Percentiles rank a stretch among this genome's conserved stretches.
Evolutionary conservation across 2,113 vertebrate genomes (phyloP).

Genomic region (Crotalus tigris): DNA sequence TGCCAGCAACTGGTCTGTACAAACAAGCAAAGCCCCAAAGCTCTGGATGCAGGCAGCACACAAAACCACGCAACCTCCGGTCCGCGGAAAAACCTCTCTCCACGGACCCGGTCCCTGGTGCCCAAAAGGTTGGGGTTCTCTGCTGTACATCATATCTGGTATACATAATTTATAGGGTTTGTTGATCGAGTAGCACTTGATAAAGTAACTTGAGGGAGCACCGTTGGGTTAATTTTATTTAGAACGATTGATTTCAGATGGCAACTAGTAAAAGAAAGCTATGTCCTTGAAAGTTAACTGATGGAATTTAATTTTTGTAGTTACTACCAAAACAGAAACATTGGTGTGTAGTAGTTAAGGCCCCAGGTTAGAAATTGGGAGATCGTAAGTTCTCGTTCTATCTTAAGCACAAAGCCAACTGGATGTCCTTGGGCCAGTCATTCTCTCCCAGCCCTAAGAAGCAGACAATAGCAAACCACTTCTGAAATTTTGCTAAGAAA

Average conservation of each 20-base stretch:
- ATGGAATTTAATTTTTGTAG: background rate
- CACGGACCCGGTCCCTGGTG: no score
- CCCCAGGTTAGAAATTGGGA: background rate
- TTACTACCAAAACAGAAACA: background rate
- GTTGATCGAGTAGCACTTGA: background rate
- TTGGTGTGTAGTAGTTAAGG: background rate
- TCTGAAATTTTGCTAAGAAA: background rate
- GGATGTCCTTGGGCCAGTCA: background rate
- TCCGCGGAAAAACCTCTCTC: no score
- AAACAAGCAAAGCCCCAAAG: no score
- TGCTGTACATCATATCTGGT: background rate
- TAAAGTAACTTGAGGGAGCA: background rate
- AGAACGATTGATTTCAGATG: background rate
- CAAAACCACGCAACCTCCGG: no score
- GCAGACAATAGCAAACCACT: background rate
- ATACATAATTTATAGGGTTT: background rate
- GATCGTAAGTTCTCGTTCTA: background rate
- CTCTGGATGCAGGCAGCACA: no score
- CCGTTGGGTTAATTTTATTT: background rate
- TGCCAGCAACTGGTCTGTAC: no score
- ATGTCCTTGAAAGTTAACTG: background rate
- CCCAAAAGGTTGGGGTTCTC: no score
- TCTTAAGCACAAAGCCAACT: background rate
- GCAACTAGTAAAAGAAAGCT: background rate
- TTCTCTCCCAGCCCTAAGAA: background rate